A percentile compares a stretch with the other conserved stretches of the same genome.
phyloP scores from a whole-genome alignment of 1,140 invertebrate species.

The Drosophila bocqueti region DNA sequence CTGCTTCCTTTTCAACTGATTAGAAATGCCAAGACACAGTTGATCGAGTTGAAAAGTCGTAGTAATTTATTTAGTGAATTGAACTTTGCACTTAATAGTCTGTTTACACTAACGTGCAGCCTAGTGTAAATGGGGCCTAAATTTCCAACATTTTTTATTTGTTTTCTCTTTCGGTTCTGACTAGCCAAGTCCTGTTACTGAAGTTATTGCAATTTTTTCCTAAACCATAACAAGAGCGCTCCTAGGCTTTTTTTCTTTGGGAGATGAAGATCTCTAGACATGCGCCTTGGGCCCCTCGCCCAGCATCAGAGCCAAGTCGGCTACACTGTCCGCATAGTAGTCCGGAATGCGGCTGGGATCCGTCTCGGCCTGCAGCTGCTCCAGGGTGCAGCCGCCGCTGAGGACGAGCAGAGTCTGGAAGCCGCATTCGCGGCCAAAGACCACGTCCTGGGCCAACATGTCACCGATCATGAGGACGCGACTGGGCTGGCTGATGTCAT shows the following conservation, averaged over 20 bases:
- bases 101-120: too few species aligned
- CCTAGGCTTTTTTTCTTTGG: background rate
- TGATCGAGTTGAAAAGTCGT: too few species aligned
- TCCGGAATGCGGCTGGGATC: slow-evolving; percentile 82
- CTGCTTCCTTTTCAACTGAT: too few species aligned
- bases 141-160: too few species aligned
- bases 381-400: slow-evolving; percentile 84
- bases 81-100: too few species aligned
- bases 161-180: too few species aligned
- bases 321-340: slow-evolving; percentile 85
- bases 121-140: too few species aligned
- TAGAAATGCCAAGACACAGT: too few species aligned
- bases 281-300: slow-evolving; percentile 48
- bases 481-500: slow-evolving; percentile 85
- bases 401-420: slow-evolving; percentile 87
- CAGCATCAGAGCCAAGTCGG: slow-evolving; percentile 55
- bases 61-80: too few species aligned
- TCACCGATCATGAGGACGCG: slow-evolving; percentile 88
- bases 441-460: slow-evolving; percentile 87
- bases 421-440: slow-evolving; percentile 86
- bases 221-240: background rate
- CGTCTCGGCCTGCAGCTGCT: slow-evolving; percentile 62
- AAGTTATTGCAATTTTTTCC: background rate
- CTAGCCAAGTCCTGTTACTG: too few species aligned
- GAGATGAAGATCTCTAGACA: slow-evolving; percentile 16